Percentiles rank a stretch among this genome's conserved stretches.
Conservation (phyloP, 1,140 invertebrate genomes). For the Eriosoma lanigerum region DNA sequence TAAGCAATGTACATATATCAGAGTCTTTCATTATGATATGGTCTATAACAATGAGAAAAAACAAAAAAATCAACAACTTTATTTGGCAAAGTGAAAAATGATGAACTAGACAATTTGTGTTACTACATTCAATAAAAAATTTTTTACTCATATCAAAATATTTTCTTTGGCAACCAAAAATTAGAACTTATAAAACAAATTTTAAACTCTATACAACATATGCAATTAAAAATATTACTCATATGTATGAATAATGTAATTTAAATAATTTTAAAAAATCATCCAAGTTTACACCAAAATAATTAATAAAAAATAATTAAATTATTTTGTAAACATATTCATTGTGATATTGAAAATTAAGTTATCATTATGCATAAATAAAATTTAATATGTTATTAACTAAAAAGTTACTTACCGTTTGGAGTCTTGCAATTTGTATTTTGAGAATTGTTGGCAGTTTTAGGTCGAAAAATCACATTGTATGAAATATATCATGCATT, state of each 20-base stretch:
- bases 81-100: neutral
- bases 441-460: no score
- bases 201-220: conserved; percentile 13
- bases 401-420: conserved; percentile 9
- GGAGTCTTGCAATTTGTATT: neutral
- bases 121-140: neutral
- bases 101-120: neutral
- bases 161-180: conserved; percentile 12
- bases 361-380: neutral
- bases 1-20: neutral
- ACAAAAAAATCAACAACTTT: neutral
- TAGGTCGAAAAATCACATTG: no score
- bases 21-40: neutral
- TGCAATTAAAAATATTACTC: no score
- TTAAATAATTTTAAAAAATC: no score
- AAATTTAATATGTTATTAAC: conserved; percentile 12
- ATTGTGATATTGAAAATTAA: neutral
- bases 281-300: no score
- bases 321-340: neutral
- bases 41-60: neutral
- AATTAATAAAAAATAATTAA: no score
- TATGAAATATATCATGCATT: no score
- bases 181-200: neutral
- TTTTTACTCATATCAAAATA: neutral
- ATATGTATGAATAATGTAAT: no score